Evolutionary conservation across 2,797 vertebrate species (phyloP).

Genomic region (Forpus xanthops): DNA sequence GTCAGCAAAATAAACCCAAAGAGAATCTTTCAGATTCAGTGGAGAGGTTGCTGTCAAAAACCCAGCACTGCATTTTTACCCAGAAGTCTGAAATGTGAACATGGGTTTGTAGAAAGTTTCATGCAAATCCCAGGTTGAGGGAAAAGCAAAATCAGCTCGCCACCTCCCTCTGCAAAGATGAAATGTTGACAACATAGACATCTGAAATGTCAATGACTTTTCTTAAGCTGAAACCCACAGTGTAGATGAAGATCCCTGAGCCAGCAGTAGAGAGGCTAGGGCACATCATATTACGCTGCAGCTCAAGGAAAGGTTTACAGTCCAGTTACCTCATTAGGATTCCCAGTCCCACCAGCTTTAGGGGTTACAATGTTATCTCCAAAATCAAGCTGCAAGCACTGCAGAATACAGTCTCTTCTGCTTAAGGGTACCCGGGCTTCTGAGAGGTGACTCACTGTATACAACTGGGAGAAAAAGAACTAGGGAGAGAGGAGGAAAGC

Average conservation of each 20-base stretch:
- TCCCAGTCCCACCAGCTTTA: not conserved
- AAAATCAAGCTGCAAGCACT: not conserved
- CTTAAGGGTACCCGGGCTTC: not conserved
- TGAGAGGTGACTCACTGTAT: not conserved
- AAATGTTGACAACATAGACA: fast-evolving
- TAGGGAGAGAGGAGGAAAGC: not conserved
- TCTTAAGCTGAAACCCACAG: not conserved
- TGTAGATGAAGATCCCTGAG: not conserved
- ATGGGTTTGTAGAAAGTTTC: not conserved
- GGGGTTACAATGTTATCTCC: not conserved
- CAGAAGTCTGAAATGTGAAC: not conserved
- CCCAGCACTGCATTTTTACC: not conserved
- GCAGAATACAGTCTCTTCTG: fast-evolving
- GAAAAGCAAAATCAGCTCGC: not conserved
- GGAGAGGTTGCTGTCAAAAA: not conserved
- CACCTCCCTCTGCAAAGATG: not conserved
- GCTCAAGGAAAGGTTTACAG: not conserved
- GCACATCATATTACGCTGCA: not conserved
- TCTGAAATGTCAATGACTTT: not conserved
- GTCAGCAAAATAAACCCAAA: not conserved
- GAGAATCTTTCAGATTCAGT: fast-evolving
- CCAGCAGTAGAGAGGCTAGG: fast-evolving
- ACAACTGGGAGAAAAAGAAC: not conserved
- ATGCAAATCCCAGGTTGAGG: not conserved
- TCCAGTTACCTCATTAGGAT: fast-evolving